Evolutionary conservation across 1,140 invertebrate species (phyloP).

Genomic region (Lysiphlebus fabarum): DNA sequence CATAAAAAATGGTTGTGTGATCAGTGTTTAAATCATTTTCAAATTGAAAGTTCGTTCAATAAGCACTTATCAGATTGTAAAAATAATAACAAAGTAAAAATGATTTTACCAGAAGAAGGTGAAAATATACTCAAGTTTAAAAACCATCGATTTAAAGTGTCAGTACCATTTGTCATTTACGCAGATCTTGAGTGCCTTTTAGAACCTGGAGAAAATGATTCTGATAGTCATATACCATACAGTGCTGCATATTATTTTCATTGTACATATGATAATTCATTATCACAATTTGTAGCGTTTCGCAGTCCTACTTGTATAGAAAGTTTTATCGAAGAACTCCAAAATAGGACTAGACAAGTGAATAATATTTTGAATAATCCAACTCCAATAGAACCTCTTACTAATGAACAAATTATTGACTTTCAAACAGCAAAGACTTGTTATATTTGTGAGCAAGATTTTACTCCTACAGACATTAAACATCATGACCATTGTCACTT

Average conservation of each 20-base stretch:
- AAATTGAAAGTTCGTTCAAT: not conserved
- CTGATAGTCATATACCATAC: slow-evolving; percentile 38
- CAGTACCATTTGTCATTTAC: not conserved
- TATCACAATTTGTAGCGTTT: slow-evolving; percentile 37
- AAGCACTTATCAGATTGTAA: not conserved
- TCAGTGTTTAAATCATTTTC: not conserved
- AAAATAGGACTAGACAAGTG: not conserved
- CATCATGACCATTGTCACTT: slow-evolving; percentile 40
- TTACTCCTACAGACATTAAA: slow-evolving; percentile 19
- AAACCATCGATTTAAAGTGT: not conserved
- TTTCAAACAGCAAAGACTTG: too few species aligned
- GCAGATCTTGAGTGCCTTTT: not conserved
- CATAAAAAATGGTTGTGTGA: not conserved
- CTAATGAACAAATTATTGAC: not conserved
- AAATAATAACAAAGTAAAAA: not conserved
- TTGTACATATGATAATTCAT: slow-evolving; percentile 41
- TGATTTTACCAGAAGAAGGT: not conserved
- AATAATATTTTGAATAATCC: not conserved
- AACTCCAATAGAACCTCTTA: too few species aligned
- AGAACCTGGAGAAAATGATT: not conserved
- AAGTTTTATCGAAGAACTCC: slow-evolving; percentile 29
- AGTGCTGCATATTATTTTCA: slow-evolving; percentile 46
- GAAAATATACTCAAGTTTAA: not conserved
- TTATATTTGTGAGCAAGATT: too few species aligned
- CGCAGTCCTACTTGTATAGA: slow-evolving; percentile 35